Conservation (phyloP, 1,140 invertebrate genomes). For the Ceratoteleas bidentatus region DNA sequence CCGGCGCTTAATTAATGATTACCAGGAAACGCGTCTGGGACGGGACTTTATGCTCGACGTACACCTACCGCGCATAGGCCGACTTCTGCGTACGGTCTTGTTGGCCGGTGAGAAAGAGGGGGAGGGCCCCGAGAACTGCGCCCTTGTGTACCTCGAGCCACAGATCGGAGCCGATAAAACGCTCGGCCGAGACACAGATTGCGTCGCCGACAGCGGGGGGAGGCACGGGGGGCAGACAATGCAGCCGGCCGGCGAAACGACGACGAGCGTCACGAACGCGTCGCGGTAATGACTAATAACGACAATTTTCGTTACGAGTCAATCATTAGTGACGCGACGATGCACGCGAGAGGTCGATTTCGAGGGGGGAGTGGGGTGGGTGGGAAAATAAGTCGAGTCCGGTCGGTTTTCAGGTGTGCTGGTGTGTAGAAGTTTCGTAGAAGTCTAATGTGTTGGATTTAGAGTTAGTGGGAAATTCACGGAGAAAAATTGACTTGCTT, state of each 20-base stretch:
- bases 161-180: slow-evolving; percentile 67
- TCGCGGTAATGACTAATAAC: slow-evolving; percentile 31
- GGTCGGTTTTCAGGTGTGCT: too few relatives aligned
- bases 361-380: too few relatives aligned
- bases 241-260: slow-evolving; percentile 11
- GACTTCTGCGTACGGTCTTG: slow-evolving; percentile 62
- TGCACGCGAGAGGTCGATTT: slow-evolving; percentile 25
- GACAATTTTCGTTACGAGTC: slow-evolving; percentile 28
- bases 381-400: too few relatives aligned
- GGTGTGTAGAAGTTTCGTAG: too few relatives aligned
- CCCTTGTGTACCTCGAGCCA: slow-evolving; percentile 51
- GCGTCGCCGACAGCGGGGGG: slow-evolving; percentile 20
- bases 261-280: slow-evolving; percentile 20
- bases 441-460: too few relatives aligned
- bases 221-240: slow-evolving; percentile 15
- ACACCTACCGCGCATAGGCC: slow-evolving; percentile 61
- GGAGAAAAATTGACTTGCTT: too few relatives aligned
- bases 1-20: slow-evolving; percentile 80
- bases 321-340: slow-evolving; percentile 19
- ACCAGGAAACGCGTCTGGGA: slow-evolving; percentile 78
- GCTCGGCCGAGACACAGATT: slow-evolving; percentile 47
- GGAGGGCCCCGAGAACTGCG: slow-evolving; percentile 26
- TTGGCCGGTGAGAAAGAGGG: slow-evolving; percentile 39
- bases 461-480: too few relatives aligned
- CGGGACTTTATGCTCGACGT: slow-evolving; percentile 68